Evolutionary conservation across 2,113 vertebrate species (phyloP), one percentile per base, ranked within the genome.

Genomic region (Pseudonaja textilis): DNA sequence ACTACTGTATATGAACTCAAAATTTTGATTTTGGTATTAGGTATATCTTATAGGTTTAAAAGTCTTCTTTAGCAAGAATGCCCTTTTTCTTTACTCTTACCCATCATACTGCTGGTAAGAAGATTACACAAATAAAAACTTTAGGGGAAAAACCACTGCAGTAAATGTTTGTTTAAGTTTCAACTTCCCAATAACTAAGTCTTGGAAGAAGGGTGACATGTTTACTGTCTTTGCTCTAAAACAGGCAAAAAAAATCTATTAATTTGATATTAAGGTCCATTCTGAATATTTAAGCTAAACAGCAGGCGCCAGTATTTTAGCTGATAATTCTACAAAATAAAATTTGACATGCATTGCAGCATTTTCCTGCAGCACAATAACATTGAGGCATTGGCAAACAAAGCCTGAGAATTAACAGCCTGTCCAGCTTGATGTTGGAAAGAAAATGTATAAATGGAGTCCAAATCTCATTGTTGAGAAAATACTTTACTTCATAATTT

Each of bases 251-350:
- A 96, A 89, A 85, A 89, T 52, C 56, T 22, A 55, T 95, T 81
- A 92, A 92, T 92, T 92, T 85, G 0, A 89, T 96, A 34, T 93
- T 97, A 96, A 94, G 91, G 89, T 39, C 93, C 92, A 81, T 42
- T 81, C 18, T 81, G 34, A 81, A 42, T 81, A 42, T 81, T 81
- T 81, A 42, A 81, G 34, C 34, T 81, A 81, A 96, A 91, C 0
- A 25, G 47, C 55, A 50, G 16, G 92, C 55, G 45, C 14, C 20
- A 85, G 88, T 3, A 47, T 91, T 94, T 94, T 94, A 50, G 85
- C 87, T 91, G 57, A 52, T 91, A 45, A 93, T 91, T 93, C 92
- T 0, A 1, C 3, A 94, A 94, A 94, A 74, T 90, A 93, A 93
- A 7, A 87, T 90, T 61, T 95, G 50, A 92, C 0, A 50, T 29